Conservation (phyloP, 1,140 invertebrate genomes). For the Drosophila micromelanica region DNA sequence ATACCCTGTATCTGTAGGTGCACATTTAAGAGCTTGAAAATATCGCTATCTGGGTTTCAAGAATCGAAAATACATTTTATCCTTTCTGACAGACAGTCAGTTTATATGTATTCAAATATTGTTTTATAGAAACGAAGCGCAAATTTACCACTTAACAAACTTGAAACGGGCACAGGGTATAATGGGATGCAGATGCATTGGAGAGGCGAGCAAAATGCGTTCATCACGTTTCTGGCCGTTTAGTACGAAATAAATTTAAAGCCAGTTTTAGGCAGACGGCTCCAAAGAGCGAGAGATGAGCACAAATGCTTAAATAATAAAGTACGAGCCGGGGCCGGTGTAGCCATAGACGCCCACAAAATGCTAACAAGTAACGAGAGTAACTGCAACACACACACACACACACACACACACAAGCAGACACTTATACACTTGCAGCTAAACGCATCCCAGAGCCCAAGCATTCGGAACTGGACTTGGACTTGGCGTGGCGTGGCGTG, state of each 20-base stretch:
- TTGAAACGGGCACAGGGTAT: neutral
- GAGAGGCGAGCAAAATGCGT: constrained; percentile 65
- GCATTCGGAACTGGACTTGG: constrained; percentile 12
- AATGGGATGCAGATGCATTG: neutral
- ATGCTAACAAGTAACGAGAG: constrained; percentile 65
- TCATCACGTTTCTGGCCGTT: constrained; percentile 68
- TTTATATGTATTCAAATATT: neutral
- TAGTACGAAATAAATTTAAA: constrained; percentile 66
- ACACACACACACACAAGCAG: neutral
- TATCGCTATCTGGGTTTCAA: neutral
- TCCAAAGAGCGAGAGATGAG: constrained; percentile 14
- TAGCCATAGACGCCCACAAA: constrained; percentile 63
- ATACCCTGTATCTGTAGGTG: neutral
- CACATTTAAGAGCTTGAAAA: too few relatives aligned
- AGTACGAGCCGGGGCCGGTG: constrained; percentile 23
- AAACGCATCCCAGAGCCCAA: constrained; percentile 23
- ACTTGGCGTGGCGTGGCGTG: neutral
- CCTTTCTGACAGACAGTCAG: too few relatives aligned
- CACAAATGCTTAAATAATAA: constrained; percentile 37
- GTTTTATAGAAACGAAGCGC: too few relatives aligned
- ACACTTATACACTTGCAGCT: constrained; percentile 7
- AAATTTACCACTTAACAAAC: neutral
- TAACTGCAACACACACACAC: constrained; percentile 16
- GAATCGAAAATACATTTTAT: too few relatives aligned
- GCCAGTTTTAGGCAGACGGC: constrained; percentile 22